These are phyloP conservation scores for Eupithecia centaureata DNA, from an alignment of 2,888 invertebrate genomes.

Conservation along the genomic window DNA sequence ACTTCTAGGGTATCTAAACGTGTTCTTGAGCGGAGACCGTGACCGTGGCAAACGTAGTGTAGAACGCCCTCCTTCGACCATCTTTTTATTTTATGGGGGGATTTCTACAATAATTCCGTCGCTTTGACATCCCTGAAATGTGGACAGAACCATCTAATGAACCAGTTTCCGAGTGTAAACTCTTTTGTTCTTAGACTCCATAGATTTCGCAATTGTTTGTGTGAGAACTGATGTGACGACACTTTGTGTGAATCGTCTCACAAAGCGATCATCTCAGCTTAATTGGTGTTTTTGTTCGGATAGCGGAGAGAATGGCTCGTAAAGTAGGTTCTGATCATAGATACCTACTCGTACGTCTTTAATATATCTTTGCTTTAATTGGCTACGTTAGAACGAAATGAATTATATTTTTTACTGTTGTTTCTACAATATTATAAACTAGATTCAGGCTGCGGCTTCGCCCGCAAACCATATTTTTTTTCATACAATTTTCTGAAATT, in stretches of 20 bases:
- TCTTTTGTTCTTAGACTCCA: constrained; percentile 20
- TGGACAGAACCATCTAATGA: neutral
- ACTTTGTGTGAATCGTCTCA: constrained; percentile 19
- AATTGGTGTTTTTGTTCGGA: constrained; percentile 31
- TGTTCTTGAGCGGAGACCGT: no score
- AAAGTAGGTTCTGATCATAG: neutral
- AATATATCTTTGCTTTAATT: constrained; percentile 20
- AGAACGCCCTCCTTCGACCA: no score
- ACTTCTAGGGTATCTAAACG: no score
- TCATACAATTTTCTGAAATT: no score
- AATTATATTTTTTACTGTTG: neutral
- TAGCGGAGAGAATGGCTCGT: neutral
- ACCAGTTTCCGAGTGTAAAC: constrained; percentile 21
- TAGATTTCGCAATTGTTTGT: constrained; percentile 28
- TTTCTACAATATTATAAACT: no score
- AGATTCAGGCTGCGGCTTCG: no score
- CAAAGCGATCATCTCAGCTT: constrained; percentile 21
- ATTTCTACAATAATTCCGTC: neutral
- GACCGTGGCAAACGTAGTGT: no score
- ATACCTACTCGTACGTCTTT: neutral
- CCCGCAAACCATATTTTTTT: no score
- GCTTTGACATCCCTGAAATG: neutral
- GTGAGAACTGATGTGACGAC: constrained; percentile 22
- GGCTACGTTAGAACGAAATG: neutral
- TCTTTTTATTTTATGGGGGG: neutral